Base-by-base conservation (phyloP, 2,113 vertebrate species). In the Puma concolor region DNA sequence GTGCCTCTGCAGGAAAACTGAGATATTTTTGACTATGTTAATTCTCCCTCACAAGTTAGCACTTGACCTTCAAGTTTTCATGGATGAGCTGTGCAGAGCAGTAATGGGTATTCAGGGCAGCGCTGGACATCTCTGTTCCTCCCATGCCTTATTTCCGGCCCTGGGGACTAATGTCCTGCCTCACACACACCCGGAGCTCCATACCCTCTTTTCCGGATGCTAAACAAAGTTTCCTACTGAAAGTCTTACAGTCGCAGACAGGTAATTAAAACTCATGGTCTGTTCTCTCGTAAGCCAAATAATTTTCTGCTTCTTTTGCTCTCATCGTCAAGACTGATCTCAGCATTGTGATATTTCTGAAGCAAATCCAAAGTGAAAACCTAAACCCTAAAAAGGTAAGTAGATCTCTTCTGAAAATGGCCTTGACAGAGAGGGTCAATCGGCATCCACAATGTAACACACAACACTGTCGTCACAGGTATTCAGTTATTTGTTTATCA, bases 41-140 rank as follows among this genome's bases (percentile, higher is more conserved):
- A 38, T 84, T 71, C 17, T 72, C 44, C 14, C n/a, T 83, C 50
- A 9, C 5, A 23, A n/a, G 4, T 29, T 64, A 69, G 15, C 9
- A 13, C 5, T 1, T 15, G 27, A 11, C 50, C 11, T 50, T 33
- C 71, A 38, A 48, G 31, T 5, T 12, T 87, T 60, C 63, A 3
- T 29, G 64, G 15, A 7, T 29, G 33, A 41, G 4, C 54, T 71
- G 15, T 36, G 36, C 10, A 7, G 29, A 67, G 21, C 1, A 36
- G 17, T 17, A 21, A 44, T 12, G 12, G 63, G 10, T 13, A 14
- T 1, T 44, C 36, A 6, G n/a, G 15, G 16, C 38, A 60, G 29
- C 27, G 4, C 2, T 4, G 5, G 27, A 33, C 80, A 15, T 23
- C 21, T 19, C 0, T 0, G 21, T 52, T 16, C 36, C 38, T 80